Base-by-base conservation (phyloP, 2,113 vertebrate genomes). In the Mustela lutreola region DNA sequence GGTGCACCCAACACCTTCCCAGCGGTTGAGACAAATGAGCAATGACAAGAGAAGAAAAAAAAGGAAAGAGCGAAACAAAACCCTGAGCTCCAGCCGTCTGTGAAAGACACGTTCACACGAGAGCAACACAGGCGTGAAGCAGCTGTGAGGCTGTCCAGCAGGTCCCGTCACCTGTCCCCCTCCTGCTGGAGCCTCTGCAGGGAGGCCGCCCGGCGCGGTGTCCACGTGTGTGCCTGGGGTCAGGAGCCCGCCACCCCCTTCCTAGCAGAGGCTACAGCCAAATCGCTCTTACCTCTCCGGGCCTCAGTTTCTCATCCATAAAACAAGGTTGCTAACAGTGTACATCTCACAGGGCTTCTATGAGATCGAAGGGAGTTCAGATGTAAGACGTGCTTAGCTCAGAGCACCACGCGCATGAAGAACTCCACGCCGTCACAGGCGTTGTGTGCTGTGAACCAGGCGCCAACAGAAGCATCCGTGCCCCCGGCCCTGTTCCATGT, bases 191-290 rank as follows among this genome's bases (percentile, higher is more conserved):
- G 76, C 19, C 12, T 7, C 2, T 2, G 31, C 26, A 12, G 71
- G 60, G 3, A 39, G 10, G 53, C 28, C 1, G 0, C 1, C 2
- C 0, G 0, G 31, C 1, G 0, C 12, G 4, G 50, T 53, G 50
- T 53, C 50, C 50, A 53, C 12, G 2, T 53, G 1, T 6, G 2
- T 18, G 12, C 36, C 39, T 1, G 12, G 15, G 81, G n/a, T 33
- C 73, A 2, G 31, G 78, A 39, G 22, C 9, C 26, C 65, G 18
- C 21, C 15, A 18, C 53, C 53, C 53, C 53, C 53, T 50, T 39
- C 31, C 28, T 22, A 16, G 48, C 67, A 28, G 18, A n/a, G 50
- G 48, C 39, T 36, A 9, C 2, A 0, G 60, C 22, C 14, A 84
- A 24, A 11, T 0, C 22, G 12, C 56, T 86, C 56, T 39, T 7